Base-by-base conservation (phyloP, 1,140 invertebrate species). In the Atta texana region DNA sequence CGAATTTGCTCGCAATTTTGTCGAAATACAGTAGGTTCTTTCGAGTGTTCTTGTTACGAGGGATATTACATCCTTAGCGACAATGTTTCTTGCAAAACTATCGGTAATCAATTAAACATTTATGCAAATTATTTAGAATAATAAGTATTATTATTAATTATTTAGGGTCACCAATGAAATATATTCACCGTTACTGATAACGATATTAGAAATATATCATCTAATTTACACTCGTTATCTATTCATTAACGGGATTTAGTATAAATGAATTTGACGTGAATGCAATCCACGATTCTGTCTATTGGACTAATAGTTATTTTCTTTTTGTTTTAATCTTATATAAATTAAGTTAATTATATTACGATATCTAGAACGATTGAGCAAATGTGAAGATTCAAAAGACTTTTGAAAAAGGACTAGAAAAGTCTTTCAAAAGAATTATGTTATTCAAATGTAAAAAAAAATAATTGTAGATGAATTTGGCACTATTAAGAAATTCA, bases 1-100 rank as follows among this genome's bases (percentile, higher is more conserved):
- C 24, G 24, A 24, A 24, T 96, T 86, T 99, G 99, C 92, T 97
- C 97, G 61, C 98, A 99, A 92, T 94, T 95, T 31, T 99, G 99
- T 95, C 96, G 96, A 7, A 99, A 99, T 92, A 97, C 96, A 0
- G 91, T 96, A 3, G 98, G 98, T 0, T 97, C 97, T 4, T 99
- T 97, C 93, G 95, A 96, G 12, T 99, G 99, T 92, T 96, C 96
- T 14, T 99, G 99, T 94, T 0, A 31, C 31, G 31, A 31, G 0
- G 24, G 0, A 24, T 24, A 24, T 24, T 24, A 34, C 0, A 34
- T 34, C 34, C 6, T 7, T 34, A 34, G 0, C 0, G 6, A 94
- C 0, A 96, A 96, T 44, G 95, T 96, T 68, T 97, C 96, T 66
- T 98, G 98, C 94, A 97, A 97, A 92, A 97, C 96, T 16, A 90